These are phyloP conservation scores for Bagarius yarrelli DNA, from an alignment of 2,113 vertebrate genomes.

Conservation along the genomic window DNA sequence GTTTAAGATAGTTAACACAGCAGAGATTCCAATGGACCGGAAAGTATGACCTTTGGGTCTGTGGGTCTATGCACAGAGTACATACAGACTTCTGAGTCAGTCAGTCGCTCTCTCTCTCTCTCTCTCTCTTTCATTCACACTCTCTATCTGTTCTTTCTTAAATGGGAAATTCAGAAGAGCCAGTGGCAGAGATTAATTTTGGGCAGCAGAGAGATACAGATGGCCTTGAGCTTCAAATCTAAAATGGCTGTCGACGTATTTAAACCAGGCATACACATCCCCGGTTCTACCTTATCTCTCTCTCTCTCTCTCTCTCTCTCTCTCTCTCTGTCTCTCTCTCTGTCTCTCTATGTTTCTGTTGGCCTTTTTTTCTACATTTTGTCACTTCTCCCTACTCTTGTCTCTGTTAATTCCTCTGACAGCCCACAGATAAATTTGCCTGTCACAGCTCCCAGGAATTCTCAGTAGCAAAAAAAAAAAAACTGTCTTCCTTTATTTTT, in stretches of 20 bases:
- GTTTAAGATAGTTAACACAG: slow-evolving; percentile 58
- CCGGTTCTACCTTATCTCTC: slow-evolving; percentile 47
- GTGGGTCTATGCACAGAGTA: slow-evolving; percentile 7
- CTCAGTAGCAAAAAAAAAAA: slow-evolving; percentile 41
- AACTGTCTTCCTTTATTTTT: slow-evolving; percentile 25
- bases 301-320: slow-evolving; percentile 54
- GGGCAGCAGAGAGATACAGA: slow-evolving; percentile 63
- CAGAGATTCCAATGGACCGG: slow-evolving; percentile 34
- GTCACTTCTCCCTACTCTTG: slow-evolving; percentile 59
- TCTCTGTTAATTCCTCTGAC: slow-evolving; percentile 72
- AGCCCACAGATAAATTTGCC: slow-evolving; percentile 69
- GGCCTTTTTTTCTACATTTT: slow-evolving; percentile 22
- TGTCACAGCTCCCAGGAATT: slow-evolving; percentile 65
- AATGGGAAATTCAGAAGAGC: slow-evolving; percentile 56
- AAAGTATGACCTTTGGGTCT: slow-evolving; percentile 34
- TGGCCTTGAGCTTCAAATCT: slow-evolving; percentile 59
- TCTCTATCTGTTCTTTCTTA: slow-evolving; percentile 39
- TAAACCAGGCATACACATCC: slow-evolving; percentile 53
- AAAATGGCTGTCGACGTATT: slow-evolving; percentile 59
- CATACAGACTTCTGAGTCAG: slow-evolving; percentile 7
- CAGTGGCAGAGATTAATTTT: slow-evolving; percentile 59
- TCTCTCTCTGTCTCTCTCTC: slow-evolving; percentile 56
- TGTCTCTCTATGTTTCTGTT: slow-evolving; percentile 62
- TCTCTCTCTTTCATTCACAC: not conserved
- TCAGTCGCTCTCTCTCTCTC: slow-evolving; percentile 10